Conservation (phyloP, 2,888 invertebrate genomes). For the Lissonota sp. region DNA sequence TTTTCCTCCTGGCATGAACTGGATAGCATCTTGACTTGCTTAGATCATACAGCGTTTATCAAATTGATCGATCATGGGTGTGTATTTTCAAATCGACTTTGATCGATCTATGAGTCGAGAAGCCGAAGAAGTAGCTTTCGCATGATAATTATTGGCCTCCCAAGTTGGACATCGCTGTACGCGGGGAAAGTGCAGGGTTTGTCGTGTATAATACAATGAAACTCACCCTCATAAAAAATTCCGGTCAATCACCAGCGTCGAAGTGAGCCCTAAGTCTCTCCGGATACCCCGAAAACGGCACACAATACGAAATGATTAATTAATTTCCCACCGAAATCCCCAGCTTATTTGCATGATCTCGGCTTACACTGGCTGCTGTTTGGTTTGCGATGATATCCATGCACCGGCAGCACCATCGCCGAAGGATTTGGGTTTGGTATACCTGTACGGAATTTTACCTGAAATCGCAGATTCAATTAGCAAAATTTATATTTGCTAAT, state of each 20-base stretch:
- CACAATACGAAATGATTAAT: conserved; percentile 76
- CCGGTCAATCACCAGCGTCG: conserved; percentile 41
- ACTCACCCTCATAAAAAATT: conserved; percentile 37
- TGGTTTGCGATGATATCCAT: conserved; percentile 42
- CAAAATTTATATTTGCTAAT: too few species aligned
- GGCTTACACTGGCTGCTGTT: conserved; percentile 73
- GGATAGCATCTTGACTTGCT: too few species aligned
- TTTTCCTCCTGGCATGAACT: too few species aligned
- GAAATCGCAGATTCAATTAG: too few species aligned
- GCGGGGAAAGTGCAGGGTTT: neutral
- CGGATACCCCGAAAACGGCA: conserved; percentile 64
- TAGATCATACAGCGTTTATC: too few species aligned
- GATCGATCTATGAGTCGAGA: too few species aligned
- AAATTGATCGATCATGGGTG: too few species aligned
- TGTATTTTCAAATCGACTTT: too few species aligned
- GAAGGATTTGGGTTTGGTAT: too few species aligned
- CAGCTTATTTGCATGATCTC: conserved; percentile 77
- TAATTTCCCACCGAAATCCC: conserved; percentile 76
- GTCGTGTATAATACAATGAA: neutral
- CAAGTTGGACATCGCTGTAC: neutral
- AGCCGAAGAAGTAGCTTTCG: too few species aligned
- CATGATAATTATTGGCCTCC: too few species aligned
- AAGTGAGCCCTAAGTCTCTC: conserved; percentile 68
- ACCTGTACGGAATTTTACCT: too few species aligned
- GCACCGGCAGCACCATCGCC: neutral